Percentiles rank a stretch among this genome's conserved stretches.
Evolutionary conservation across 2,113 vertebrate species (phyloP).

Genomic region (Forbesichthys agassizii): DNA sequence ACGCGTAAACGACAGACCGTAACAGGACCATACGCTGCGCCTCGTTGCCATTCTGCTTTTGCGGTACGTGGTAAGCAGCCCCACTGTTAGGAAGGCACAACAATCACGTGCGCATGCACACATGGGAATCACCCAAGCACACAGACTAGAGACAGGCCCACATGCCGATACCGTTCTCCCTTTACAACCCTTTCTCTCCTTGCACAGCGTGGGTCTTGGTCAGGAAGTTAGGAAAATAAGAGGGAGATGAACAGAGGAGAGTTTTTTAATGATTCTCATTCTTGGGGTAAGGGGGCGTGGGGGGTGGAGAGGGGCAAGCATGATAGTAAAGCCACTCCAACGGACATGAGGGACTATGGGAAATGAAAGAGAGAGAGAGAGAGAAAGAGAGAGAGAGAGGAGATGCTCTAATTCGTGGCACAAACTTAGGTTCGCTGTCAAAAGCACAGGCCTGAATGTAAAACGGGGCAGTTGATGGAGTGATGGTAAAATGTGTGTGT

Average conservation of each 20-base stretch:
- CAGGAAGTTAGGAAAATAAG: too few relatives aligned
- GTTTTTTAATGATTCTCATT: too few relatives aligned
- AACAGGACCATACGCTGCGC: not conserved
- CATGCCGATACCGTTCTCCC: too few relatives aligned
- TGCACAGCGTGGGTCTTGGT: too few relatives aligned
- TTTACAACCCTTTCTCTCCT: too few relatives aligned
- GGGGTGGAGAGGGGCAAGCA: too few relatives aligned
- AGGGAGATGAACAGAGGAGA: too few relatives aligned
- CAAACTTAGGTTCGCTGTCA: constrained; percentile 31
- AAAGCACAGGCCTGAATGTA: constrained; percentile 3
- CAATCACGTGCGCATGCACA: too few relatives aligned
- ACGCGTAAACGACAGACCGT: not conserved
- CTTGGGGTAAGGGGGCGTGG: too few relatives aligned
- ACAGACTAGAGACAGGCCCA: too few relatives aligned
- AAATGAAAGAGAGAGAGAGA: constrained; percentile 15
- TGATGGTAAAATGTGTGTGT: constrained; percentile 9
- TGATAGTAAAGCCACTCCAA: constrained; percentile 64
- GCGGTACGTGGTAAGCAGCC: constrained; percentile 45
- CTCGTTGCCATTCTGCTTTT: constrained; percentile 17
- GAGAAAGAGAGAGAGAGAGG: constrained; percentile 8
- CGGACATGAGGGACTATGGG: constrained; percentile 52
- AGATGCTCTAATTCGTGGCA: not conserved
- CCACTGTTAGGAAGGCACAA: constrained; percentile 1
- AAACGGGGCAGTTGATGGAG: constrained; percentile 8
- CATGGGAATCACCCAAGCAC: too few relatives aligned